Evolutionary conservation across 2,888 invertebrate genomes (phyloP).

Genomic region (Tachina fera): DNA sequence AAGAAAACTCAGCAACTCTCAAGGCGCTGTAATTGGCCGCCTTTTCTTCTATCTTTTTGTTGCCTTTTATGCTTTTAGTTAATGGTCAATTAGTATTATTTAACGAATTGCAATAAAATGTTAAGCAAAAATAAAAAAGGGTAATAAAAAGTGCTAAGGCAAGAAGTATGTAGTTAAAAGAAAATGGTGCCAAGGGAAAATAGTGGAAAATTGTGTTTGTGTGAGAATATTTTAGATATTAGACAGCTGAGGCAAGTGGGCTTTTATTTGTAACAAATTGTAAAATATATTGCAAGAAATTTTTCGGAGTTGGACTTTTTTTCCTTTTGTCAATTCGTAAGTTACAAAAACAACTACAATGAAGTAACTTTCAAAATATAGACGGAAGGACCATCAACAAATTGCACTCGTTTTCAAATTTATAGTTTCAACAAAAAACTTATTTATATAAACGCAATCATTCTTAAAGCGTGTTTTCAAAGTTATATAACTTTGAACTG

Average conservation of each 20-base stretch:
- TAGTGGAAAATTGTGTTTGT: neutral
- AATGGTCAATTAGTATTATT: slow-evolving; percentile 59
- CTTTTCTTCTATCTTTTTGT: neutral
- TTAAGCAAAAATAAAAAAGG: neutral
- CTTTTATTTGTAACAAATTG: neutral
- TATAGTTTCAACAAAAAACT: no score
- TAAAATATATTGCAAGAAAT: no score
- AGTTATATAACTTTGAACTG: no score
- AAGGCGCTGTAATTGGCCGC: slow-evolving; percentile 28
- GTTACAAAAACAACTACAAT: no score
- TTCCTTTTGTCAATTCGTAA: neutral
- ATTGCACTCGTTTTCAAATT: no score
- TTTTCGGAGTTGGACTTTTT: no score
- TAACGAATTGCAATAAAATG: slow-evolving; percentile 46
- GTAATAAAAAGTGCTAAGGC: neutral
- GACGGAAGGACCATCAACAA: no score
- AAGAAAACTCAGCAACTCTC: slow-evolving; percentile 1
- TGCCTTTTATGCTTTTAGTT: slow-evolving; percentile 36
- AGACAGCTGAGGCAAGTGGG: neutral
- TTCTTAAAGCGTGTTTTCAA: no score
- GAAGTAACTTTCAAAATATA: neutral
- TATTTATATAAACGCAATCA: no score
- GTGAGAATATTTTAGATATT: neutral
- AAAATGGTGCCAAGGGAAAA: slow-evolving; percentile 27
- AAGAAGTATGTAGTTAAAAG: neutral